Evolutionary conservation across 2,888 invertebrate genomes (phyloP), one percentile per base, ranked within the genome.

Genomic region (Andrena bicolor): DNA sequence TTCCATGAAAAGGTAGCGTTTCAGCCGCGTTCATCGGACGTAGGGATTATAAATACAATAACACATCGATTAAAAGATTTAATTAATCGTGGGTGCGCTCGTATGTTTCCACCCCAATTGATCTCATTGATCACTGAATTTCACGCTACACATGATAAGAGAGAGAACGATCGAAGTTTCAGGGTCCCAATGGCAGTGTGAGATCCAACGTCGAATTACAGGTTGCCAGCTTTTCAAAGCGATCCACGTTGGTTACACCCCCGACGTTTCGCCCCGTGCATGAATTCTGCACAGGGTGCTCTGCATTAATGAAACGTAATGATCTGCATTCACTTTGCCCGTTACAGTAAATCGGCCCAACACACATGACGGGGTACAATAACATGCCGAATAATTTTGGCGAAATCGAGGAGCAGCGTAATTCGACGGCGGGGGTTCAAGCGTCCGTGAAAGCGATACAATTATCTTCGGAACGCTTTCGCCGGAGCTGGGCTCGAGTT

Each of bases 261-360:
- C 64, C 70, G 35, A 48, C 66, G 75, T 86, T 85, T 85, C 71
- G 78, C 69, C 13, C 74, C 65, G 79, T 61, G 41, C 71, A 83
- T 89, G 82, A 89, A 88, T 88, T 77, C 77, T 83, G 71, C 74
- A 86, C 70, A 64, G 72, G 58, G 58, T 60, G 26, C 49, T 78
- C 66, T 64, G 80, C 84, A 81, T 87, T 88, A 87, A 84, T 80
- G 77, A 81, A 86, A 77, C 71, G 76, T 86, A 87, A 86, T 84
- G 82, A 82, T 76, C 76, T 75, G 70, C 75, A 74, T 82, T 80
- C 72, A 83, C 83, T 85, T 85, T 81, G 78, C 61, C 66, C 70
- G 32, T 32, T 75, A 82, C 71, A 77, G 77, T 74, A 82, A 84
- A 61, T 35, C 35, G 70, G 65, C 48, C 76, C 79, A 73, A 84